These are phyloP conservation scores for Halcyon chelicuti DNA, from an alignment of 2,797 vertebrate species.

Conservation along the genomic window DNA sequence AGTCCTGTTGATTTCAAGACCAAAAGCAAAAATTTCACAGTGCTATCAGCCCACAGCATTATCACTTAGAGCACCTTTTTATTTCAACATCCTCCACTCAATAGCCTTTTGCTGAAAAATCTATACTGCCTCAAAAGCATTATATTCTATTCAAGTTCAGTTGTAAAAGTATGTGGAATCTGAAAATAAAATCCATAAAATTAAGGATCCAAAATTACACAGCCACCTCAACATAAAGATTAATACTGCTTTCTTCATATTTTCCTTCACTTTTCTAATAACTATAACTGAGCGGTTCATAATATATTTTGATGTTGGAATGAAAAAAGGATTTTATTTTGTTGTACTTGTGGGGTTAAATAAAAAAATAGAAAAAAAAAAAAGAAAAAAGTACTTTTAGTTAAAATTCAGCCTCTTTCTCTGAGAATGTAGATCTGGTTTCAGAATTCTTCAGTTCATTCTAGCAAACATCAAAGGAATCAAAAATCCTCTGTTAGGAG, in stretches of 20 bases:
- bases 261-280: not conserved
- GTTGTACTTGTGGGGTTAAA: not conserved
- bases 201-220: not conserved
- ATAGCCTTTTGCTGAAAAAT: not conserved
- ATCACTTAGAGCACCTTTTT: not conserved
- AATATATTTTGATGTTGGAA: not conserved
- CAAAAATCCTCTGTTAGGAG: not conserved
- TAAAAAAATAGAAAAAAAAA: not conserved
- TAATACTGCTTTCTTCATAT: not conserved
- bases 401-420: not conserved
- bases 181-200: not conserved
- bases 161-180: not conserved
- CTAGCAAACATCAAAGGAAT: accelerated
- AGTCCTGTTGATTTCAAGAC: not conserved
- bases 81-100: not conserved
- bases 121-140: not conserved
- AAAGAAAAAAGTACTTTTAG: not conserved
- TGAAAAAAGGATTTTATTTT: not conserved
- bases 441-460: not conserved
- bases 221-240: not conserved
- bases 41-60: not conserved
- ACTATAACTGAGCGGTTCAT: not conserved
- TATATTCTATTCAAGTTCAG: not conserved
- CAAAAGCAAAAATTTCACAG: not conserved
- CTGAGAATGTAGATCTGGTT: not conserved